Evolutionary conservation across 1,140 invertebrate species (phyloP), one percentile per base, ranked within the genome.

Genomic region (Nomia melanderi): DNA sequence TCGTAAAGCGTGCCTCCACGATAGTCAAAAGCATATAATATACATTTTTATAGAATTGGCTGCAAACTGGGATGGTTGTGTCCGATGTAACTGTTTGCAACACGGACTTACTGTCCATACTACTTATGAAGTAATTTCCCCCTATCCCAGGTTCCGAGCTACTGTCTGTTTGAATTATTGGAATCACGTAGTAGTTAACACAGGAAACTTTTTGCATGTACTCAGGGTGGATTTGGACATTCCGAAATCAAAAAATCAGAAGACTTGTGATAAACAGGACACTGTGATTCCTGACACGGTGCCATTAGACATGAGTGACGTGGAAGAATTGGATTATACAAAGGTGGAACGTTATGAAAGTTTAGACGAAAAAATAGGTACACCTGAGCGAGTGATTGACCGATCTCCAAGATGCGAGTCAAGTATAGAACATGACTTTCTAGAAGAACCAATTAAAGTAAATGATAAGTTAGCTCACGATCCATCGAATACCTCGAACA

Each of bases 71-170:
- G 93, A 94, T 67, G 90, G 90, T 75, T 93, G 93, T 72, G 90
- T 93, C 0, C 87, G 94, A 11, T 93, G 93, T 63, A 94, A 93
- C 76, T 96, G 95, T 88, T 86, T 96, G 33, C 90, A 93, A 77
- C 95, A 96, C 88, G 94, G 95, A 78, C 93, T 95, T 50, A 95
- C 95, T 64, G 93, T 96, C 44, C 95, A 96, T 86, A 95, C 95
- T 23, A 94, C 93, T 33, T 96, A 95, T 86, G 94, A 95, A 85
- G 92, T 95, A 67, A 93, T 95, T 36, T 94, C 94, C 47, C 95
- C 95, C 9, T 95, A 94, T 89, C 95, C 95, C 5, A 90, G 92
- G 78, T 95, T 96, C 86, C 92, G 93, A 72, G 93, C 95, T 6
- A 88, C 91, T 25, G 93, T 95, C 17, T 94, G 94, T 82, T 89